Evolutionary conservation across 1,140 invertebrate genomes (phyloP), one percentile per base, ranked within the genome.

Genomic region (Leptoteleia sp.): DNA sequence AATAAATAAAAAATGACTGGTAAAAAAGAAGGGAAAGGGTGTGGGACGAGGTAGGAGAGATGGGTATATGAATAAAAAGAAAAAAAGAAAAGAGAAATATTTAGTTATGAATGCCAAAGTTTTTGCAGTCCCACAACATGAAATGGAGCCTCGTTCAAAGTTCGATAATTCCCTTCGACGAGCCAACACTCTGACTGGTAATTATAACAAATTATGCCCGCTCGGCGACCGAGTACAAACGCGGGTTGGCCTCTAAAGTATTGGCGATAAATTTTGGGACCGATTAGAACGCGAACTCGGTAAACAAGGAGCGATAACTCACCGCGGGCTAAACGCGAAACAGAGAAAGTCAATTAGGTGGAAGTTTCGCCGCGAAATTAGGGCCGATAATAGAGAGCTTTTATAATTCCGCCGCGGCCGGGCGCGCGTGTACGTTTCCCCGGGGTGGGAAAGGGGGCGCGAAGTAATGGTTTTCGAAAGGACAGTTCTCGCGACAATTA

Each of bases 401-500:
- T 73, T 75, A 75, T 65, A 65, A 79, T 79, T 73, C 19, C 57
- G 40, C 62, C 55, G 40, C 55, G 62, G 62, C 64, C 55, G n/a
- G n/a, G 43, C 54, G 50, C 52, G 61, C 62, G 65, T 73, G 72
- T 54, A 72, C 62, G 38, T 65, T n/a, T 52, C 31, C 59, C 22
- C 6, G 22, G 45, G 33, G 33, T 22, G 61, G n/a, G 79, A 65
- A 68, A 81, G 82, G 75, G 81, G 79, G 79, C 80, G 79, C 76
- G 71, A 80, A 79, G 73, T 87, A 87, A 87, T 87, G 81, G 85
- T 86, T 85, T 85, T 81, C 83, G 81, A 85, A 87, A 78, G 83
- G 84, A 79, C 82, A 85, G 81, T 87, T 85, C 82, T 84, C 83
- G 81, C 80, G 81, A 85, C 85, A 85, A 87, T 87, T 87, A 87